Evolutionary conservation across 2,797 vertebrate species (phyloP), one percentile per base, ranked within the genome.

Genomic region (Capromys pilorides): DNA sequence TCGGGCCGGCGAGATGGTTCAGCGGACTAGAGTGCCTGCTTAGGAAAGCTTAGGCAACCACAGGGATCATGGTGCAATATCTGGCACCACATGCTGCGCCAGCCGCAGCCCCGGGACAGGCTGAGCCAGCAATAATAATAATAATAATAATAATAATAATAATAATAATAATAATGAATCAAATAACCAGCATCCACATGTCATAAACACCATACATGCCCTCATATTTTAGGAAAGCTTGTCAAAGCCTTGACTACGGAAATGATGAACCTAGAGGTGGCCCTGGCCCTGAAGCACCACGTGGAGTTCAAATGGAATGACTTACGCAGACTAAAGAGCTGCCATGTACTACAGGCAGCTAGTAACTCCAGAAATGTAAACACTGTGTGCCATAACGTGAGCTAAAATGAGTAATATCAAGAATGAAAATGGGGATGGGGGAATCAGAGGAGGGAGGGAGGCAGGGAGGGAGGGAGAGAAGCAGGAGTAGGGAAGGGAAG

Each of bases 231-330:
- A 64, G 33, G 59, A 71, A 87, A 93, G 41, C n/a, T 82, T 94
- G 10, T 1, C 28, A 59, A 83, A 81, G 33, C 39, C 88, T 64
- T 94, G 80, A 51, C 49, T 51, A 87, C 21, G 87, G 57, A 82
- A 96, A 62, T 79, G 73, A 59, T 39, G 59, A 88, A 49, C 41
- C 31, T 59, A 80, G 75, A 94, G 14, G 54, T 71, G 80, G 59
- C 1, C 3, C 26, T 57, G 41, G 59, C 69, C 86, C 19, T 85
- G 78, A 81, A 86, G 33, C 21, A 51, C 28, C 66, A 31, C 12
- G 45, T 2, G 26, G 66, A 36, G 61, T 71, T 36, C 36, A 39
- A 39, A 24, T 24, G 21, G 69, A 39, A 39, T 3, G 4, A 39
- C 19, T 71, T 71, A 16, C 3, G 12, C 18, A 71, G 21, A 39